Evolutionary conservation across 2,888 invertebrate species (phyloP).

Genomic region (Antheraea yamamai): DNA sequence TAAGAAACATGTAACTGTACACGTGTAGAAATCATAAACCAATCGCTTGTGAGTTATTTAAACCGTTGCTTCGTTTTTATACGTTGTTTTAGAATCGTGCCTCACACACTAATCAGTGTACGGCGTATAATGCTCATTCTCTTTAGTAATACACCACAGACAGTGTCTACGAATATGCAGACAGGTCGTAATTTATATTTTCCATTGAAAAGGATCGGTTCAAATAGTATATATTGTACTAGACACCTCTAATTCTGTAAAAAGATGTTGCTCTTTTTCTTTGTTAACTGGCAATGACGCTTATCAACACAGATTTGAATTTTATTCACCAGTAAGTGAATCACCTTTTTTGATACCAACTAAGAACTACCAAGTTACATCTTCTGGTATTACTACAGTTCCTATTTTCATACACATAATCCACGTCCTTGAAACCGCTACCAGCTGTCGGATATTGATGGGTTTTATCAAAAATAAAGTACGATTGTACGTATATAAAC

Average conservation of each 20-base stretch:
- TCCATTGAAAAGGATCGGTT: not conserved
- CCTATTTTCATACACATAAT: not conserved
- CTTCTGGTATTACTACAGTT: no score
- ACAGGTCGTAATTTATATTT: not conserved
- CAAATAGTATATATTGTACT: not conserved
- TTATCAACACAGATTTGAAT: not conserved
- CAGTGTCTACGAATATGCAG: not conserved
- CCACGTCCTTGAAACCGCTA: not conserved
- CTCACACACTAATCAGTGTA: conserved; percentile 8
- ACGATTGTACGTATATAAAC: no score
- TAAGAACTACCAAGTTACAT: no score
- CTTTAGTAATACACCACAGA: not conserved
- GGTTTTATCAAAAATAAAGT: no score
- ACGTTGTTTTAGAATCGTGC: not conserved
- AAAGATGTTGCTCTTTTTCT: not conserved
- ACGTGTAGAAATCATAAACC: conserved; percentile 51
- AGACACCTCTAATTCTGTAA: not conserved
- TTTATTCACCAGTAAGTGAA: not conserved
- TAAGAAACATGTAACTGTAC: conserved; percentile 35
- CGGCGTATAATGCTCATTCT: not conserved
- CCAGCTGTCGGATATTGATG: not conserved
- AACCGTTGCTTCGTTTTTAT: conserved; percentile 11
- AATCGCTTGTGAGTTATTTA: conserved; percentile 42
- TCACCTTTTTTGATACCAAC: not conserved
- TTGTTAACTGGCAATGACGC: no score